Evolutionary conservation across 2,113 vertebrate genomes (phyloP), one percentile per base, ranked within the genome.

Genomic region (Dromaius novaehollandiae): DNA sequence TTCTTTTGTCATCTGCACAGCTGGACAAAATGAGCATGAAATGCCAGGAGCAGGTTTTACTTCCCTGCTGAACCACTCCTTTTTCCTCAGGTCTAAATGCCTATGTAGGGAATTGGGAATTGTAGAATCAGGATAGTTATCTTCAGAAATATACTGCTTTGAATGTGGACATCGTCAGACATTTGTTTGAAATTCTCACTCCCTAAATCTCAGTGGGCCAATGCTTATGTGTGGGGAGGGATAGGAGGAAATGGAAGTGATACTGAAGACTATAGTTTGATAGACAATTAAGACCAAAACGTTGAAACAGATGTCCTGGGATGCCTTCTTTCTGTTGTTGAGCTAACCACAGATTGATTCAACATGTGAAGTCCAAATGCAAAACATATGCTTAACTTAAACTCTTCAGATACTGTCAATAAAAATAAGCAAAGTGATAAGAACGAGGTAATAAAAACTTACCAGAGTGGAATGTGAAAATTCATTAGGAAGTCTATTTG

Each of bases 401-500:
- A 74, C 75, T 55, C 89, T 44, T 78, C 40, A 46, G 74, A 82
- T 64, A 48, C 18, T 75, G 32, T 44, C 38, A 63, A 24, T 90
- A 61, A 91, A 95, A 90, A 63, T 88, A 94, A 95, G 51, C 51
- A 22, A 15, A 95, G 15, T 66, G 44, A n/a, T 70, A 68, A 76
- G 25, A 65, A 91, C 75, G 56, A 78, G 24, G 8, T 80, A 79
- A 74, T 32, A 90, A 88, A 91, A 88, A 58, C 51, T 36, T 91
- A 4, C 1, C 2, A 40, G 36, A 88, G 14, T 17, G 30, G 9
- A 70, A 81, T 5, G 9, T 50, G 70, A 71, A 36, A 91, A 81
- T 75, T 73, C 21, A 18, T 89, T 90, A 68, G 40, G 24, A 30
- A 82, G 4, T 70, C 5, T 79, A 22, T 66, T 42, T 71, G 36